These are phyloP conservation scores for Orthonyx spaldingii DNA, from an alignment of 2,113 vertebrate species.

Conservation along the genomic window DNA sequence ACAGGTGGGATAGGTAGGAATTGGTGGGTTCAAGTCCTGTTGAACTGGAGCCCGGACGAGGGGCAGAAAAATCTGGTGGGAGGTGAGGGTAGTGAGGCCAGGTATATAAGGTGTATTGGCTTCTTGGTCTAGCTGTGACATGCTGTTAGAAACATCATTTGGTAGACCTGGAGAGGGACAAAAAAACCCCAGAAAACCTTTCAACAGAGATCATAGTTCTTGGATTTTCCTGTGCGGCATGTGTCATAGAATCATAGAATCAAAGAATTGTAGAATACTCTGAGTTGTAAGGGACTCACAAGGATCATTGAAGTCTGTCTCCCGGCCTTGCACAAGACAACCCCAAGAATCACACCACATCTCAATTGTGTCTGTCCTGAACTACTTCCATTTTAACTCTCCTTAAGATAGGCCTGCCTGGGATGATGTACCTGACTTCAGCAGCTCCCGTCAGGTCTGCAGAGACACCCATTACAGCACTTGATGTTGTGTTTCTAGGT, in stretches of 20 bases:
- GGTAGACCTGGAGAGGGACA: not conserved
- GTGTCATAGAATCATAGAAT: too few species aligned
- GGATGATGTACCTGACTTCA: not conserved
- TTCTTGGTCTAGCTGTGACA: not conserved
- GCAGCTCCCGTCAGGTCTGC: not conserved
- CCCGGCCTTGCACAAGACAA: not conserved
- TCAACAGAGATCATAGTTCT: not conserved
- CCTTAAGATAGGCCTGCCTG: not conserved
- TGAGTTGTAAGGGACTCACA: not conserved
- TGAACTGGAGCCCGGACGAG: not conserved
- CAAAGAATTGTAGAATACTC: not conserved
- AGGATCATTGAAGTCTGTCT: not conserved
- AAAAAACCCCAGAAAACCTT: not conserved
- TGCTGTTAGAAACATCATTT: not conserved
- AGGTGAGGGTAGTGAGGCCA: not conserved
- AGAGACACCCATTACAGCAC: not conserved
- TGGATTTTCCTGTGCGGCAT: not conserved
- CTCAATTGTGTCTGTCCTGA: not conserved
- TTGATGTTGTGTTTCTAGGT: not conserved
- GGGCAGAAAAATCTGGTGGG: not conserved
- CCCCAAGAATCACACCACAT: not conserved
- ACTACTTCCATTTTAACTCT: not conserved
- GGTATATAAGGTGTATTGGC: fast-evolving
- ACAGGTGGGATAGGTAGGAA: too few species aligned
- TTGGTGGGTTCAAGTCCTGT: not conserved